phyloP scores from a whole-genome alignment of 2,113 vertebrate genomes.

The Rhinichthys klamathensis region DNA sequence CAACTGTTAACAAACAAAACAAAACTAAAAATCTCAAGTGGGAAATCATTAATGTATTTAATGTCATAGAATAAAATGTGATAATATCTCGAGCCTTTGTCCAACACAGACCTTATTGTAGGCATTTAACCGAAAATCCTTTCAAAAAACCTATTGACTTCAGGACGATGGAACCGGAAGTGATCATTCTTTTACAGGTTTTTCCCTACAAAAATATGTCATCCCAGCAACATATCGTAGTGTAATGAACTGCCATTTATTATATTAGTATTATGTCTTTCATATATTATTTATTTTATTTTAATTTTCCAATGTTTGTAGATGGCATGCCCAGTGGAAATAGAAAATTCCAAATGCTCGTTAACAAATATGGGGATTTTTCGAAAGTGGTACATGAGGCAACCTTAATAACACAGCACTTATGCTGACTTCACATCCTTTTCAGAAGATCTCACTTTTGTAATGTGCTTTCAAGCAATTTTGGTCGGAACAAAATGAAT shows the following conservation, averaged over 20 bases:
- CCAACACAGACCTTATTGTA: neutral
- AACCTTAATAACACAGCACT: neutral
- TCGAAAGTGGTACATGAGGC: neutral
- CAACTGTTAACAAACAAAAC: too few species aligned
- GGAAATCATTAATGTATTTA: neutral
- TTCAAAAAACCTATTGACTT: neutral
- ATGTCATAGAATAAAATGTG: neutral
- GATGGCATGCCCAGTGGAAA: too few species aligned
- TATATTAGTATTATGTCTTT: neutral
- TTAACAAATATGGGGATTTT: neutral
- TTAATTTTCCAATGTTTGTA: neutral
- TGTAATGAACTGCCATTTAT: neutral
- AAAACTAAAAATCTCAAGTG: neutral
- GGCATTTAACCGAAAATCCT: neutral
- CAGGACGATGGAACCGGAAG: neutral
- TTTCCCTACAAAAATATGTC: neutral
- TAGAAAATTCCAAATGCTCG: neutral
- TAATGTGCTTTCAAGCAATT: conserved; percentile 3
- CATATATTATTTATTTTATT: neutral
- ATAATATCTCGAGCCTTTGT: too few species aligned
- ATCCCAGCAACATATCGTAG: too few species aligned
- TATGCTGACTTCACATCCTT: conserved; percentile 15
- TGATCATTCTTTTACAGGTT: neutral
- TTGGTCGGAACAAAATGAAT: neutral
- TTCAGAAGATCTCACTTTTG: neutral